These are phyloP conservation scores for Anthonomus grandis DNA, from an alignment of 1,140 invertebrate genomes.

Conservation along the genomic window DNA sequence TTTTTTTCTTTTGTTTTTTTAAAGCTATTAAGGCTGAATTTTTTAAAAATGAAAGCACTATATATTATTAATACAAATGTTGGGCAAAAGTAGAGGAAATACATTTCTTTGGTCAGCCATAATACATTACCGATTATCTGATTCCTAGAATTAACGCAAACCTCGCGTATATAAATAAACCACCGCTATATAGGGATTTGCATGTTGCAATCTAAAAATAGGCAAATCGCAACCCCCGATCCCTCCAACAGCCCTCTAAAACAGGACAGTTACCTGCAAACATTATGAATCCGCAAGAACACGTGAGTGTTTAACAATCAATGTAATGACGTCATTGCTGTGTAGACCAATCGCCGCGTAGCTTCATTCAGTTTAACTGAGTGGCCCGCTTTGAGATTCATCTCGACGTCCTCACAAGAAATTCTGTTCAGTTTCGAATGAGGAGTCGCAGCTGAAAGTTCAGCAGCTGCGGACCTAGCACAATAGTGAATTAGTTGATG, in stretches of 20 bases:
- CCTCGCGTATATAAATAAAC: conserved; percentile 13
- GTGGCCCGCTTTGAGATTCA: conserved; percentile 46
- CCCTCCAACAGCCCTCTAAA: conserved; percentile 17
- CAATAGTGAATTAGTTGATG: conserved; percentile 14
- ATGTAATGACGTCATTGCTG: conserved; percentile 50
- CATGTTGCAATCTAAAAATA: conserved; percentile 7
- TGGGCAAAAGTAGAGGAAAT: no score
- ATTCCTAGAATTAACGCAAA: no score
- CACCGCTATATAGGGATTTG: neutral
- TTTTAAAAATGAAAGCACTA: no score
- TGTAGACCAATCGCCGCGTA: conserved; percentile 43
- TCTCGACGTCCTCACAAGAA: conserved; percentile 34
- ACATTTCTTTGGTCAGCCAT: no score
- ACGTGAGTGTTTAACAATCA: conserved; percentile 49
- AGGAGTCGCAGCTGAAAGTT: conserved; percentile 12
- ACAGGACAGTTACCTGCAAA: conserved; percentile 33
- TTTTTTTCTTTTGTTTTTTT: no score
- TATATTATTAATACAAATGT: no score
- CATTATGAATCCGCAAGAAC: conserved; percentile 37
- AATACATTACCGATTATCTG: no score
- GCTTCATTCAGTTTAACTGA: conserved; percentile 48
- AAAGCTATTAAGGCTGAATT: no score
- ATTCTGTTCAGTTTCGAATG: conserved; percentile 25
- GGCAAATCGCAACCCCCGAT: conserved; percentile 6
- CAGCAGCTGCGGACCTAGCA: conserved; percentile 3